Conservation (phyloP, 1,140 invertebrate genomes). For the Argopecten irradians region DNA sequence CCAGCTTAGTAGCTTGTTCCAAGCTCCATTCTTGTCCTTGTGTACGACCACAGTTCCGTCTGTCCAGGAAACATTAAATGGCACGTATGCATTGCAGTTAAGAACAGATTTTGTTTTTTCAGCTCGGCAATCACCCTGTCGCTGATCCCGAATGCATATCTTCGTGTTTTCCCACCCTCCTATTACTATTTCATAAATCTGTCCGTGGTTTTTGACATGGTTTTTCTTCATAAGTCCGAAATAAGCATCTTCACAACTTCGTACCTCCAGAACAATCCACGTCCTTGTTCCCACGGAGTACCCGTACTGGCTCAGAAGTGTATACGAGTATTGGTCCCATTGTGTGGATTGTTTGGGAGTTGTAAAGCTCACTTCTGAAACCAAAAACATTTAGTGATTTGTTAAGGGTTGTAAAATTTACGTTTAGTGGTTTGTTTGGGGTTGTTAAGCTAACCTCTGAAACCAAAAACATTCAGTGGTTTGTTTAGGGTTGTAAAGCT, state of each 20-base stretch:
- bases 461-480: too few species aligned
- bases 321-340: neutral
- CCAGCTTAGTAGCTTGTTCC: neutral
- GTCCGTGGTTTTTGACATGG: neutral
- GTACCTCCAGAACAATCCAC: neutral
- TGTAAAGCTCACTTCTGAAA: neutral
- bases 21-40: neutral
- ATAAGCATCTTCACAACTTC: neutral
- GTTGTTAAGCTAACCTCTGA: too few species aligned
- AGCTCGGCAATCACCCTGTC: neutral
- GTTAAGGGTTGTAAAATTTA: too few species aligned
- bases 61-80: neutral
- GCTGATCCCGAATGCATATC: neutral
- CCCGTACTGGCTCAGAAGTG: neutral
- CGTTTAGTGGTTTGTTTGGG: too few species aligned
- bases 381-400: neutral
- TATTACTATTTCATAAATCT: neutral
- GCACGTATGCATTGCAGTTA: neutral
- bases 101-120: slow-evolving; percentile 4
- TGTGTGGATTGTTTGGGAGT: neutral
- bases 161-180: neutral
- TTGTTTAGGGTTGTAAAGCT: too few species aligned
- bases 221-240: neutral
- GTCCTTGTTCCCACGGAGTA: neutral
- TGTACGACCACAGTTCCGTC: neutral